Evolutionary conservation across 2,888 invertebrate genomes (phyloP), one percentile per base, ranked within the genome.

Genomic region (Hirtodrosophila trivittata): DNA sequence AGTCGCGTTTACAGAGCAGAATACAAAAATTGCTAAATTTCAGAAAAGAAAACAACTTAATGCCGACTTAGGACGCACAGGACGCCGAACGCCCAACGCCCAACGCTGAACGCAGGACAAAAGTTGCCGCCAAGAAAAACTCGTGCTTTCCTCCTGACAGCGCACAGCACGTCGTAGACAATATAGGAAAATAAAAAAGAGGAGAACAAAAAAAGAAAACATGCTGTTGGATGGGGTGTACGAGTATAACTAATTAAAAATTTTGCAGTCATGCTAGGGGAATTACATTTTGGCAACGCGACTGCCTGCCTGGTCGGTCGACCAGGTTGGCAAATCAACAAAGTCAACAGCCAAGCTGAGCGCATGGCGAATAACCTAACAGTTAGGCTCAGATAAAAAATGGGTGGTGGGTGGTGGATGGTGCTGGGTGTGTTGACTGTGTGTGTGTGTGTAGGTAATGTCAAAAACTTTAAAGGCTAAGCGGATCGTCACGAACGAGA

Each of bases 221-320:
- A 30, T 21, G 33, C 26, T 26, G 35, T 33, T 38, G 54, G 14
- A 16, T 45, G 54, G 49, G 9, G 1, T 47, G 57, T 28, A n/a
- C 9, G 58, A 42, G 69, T 57, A 60, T 66, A 83, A 86, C 86
- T 80, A 80, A 80, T 80, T 80, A 80, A 80, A 80, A 80, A 80
- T 86, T 86, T 86, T 60, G 58, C 84, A 74, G 86, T 86, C 78
- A 80, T 86, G 84, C 86, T 66, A 66, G 47, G 86, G 86, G 86
- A 86, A 80, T 80, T 86, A 86, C 74, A 65, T 63, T 83, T 77
- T 73, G 67, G 62, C 69, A 73, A 64, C 57, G 71, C 71, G 58
- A 59, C 63, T 49, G 52, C 13, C 75, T 54, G 43, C 66, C 76
- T 72, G 82, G 73, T 80, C 30, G 14, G 21, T 28, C 75, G 57